Conservation (phyloP, 2,797 vertebrate genomes). For the Chiroxiphia lanceolata region DNA sequence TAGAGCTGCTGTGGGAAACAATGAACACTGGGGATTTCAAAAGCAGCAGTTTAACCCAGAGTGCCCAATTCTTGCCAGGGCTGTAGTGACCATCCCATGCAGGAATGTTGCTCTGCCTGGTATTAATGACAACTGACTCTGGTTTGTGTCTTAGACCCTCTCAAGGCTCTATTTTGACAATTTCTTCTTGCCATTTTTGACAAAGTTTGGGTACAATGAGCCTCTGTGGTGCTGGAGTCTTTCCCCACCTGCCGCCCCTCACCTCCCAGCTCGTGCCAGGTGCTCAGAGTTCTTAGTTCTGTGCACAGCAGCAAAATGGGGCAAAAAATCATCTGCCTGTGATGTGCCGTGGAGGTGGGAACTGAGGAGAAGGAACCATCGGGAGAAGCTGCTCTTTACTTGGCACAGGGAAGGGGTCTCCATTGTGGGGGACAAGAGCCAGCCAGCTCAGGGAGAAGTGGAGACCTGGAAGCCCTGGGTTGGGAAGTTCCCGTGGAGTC, state of each 20-base stretch:
- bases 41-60: neutral
- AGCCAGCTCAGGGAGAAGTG: neutral
- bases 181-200: neutral
- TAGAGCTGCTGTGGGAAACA: neutral
- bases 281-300: neutral
- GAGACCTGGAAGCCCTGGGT: neutral
- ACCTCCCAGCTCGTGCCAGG: neutral
- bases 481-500: neutral
- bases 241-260: neutral
- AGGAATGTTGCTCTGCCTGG: neutral
- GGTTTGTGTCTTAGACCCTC: neutral
- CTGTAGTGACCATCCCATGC: neutral
- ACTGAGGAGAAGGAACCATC: neutral
- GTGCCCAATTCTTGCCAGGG: neutral
- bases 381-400: neutral
- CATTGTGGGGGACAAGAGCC: rapidly evolving
- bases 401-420: neutral
- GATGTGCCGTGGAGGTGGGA: neutral
- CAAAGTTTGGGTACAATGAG: neutral
- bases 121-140: neutral
- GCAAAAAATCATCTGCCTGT: neutral
- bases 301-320: neutral
- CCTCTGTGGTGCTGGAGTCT: neutral
- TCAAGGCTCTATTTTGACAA: neutral
- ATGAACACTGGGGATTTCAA: neutral